Evolutionary conservation across 2,888 invertebrate species (phyloP).

Genomic region (Escarpia spicata): DNA sequence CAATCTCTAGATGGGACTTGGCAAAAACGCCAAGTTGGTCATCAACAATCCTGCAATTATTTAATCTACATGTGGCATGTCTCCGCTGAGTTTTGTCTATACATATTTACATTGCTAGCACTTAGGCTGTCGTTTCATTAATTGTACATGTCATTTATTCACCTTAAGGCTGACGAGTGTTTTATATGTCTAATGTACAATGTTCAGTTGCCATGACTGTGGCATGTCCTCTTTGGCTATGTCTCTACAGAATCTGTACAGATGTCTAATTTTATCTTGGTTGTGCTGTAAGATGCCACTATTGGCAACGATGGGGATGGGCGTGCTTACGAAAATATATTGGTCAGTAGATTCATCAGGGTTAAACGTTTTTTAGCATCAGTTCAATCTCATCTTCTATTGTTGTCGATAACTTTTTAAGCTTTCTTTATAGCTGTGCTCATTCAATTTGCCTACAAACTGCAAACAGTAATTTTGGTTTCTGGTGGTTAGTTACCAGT

Average conservation of each 20-base stretch:
- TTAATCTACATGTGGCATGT: not conserved
- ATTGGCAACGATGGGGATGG: too few species aligned
- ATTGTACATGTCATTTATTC: not conserved
- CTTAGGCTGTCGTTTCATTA: not conserved
- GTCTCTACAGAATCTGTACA: too few species aligned
- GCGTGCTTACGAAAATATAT: not conserved
- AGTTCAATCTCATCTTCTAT: not conserved
- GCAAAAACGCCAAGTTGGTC: not conserved
- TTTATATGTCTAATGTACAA: not conserved
- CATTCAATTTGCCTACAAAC: too few species aligned
- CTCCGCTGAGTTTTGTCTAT: not conserved
- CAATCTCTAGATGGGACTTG: not conserved
- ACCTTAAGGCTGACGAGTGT: not conserved
- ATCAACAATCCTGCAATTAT: not conserved
- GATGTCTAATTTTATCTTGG: too few species aligned
- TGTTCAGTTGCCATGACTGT: not conserved
- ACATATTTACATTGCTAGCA: not conserved
- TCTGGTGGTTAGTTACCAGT: too few species aligned
- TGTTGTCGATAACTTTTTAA: not conserved
- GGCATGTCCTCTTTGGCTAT: not conserved
- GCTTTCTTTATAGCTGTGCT: not conserved
- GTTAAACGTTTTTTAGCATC: not conserved
- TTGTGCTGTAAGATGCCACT: too few species aligned
- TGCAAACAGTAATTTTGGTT: too few species aligned
- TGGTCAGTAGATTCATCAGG: not conserved